A percentile compares a stretch with the other conserved stretches of the same genome.
Evolutionary conservation across 1,140 invertebrate genomes (phyloP).

Genomic region (Leguminivora glycinivorella): DNA sequence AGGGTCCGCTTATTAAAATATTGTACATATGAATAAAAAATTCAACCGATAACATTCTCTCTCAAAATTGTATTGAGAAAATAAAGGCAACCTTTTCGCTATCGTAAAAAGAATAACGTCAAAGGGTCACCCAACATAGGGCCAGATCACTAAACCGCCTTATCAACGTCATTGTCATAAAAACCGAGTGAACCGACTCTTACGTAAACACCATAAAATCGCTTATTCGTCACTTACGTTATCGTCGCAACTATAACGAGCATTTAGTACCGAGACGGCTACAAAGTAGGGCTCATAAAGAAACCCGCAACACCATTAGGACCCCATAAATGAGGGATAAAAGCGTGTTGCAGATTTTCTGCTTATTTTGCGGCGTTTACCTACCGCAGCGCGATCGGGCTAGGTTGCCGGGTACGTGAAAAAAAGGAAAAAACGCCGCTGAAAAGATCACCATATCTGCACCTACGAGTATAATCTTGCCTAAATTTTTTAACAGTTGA

Average conservation of each 20-base stretch:
- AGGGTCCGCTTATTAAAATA: too few relatives aligned
- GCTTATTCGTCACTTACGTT: constrained; percentile 24
- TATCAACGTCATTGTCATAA: constrained; percentile 13
- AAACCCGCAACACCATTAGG: constrained; percentile 13
- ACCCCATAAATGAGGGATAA: constrained; percentile 18
- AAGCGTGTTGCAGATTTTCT: constrained; percentile 26
- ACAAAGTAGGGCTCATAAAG: constrained; percentile 26
- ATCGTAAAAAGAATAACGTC: neutral
- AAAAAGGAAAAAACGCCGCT: constrained; percentile 21
- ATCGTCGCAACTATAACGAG: constrained; percentile 18
- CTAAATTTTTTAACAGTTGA: too few relatives aligned
- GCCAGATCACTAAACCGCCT: constrained; percentile 1
- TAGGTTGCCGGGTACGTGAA: constrained; percentile 22
- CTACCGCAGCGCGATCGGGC: constrained; percentile 12
- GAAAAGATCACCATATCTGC: neutral
- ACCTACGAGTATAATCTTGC: too few relatives aligned
- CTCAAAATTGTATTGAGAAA: too few relatives aligned
- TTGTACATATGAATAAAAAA: too few relatives aligned
- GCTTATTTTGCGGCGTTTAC: constrained; percentile 10
- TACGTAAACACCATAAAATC: constrained; percentile 21
- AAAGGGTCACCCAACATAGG: neutral
- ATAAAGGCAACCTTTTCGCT: neutral
- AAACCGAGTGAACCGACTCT: neutral
- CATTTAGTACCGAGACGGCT: constrained; percentile 24
- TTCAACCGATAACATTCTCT: too few relatives aligned